Conservation (phyloP, 37 sponge, comb jelly and placozoan genomes). For the Chondrosia reniformis region DNA sequence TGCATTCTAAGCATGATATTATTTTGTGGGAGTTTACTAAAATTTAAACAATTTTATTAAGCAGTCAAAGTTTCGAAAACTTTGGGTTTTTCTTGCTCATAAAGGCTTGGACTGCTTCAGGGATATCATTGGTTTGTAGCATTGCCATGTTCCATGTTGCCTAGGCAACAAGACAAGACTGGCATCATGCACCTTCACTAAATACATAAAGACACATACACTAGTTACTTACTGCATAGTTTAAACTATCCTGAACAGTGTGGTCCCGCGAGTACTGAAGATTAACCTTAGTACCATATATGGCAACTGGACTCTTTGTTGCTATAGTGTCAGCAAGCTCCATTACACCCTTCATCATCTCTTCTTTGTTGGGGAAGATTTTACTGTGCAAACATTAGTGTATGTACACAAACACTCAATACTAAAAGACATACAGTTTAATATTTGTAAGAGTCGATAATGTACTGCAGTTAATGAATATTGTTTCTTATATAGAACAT, state of each 20-base stretch:
- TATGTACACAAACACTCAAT: no score
- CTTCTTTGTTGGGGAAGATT: constrained; percentile 45
- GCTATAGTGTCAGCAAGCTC: constrained; percentile 71
- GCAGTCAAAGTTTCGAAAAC: constrained; percentile 72
- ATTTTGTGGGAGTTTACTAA: not conserved
- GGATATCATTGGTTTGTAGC: constrained; percentile 82
- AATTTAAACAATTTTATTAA: not conserved
- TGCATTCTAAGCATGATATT: not conserved
- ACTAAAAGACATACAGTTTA: no score
- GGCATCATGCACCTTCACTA: not conserved
- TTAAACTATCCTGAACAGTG: constrained; percentile 73
- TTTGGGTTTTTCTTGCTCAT: constrained; percentile 65
- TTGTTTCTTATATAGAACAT: no score
- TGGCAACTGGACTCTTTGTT: constrained; percentile 91
- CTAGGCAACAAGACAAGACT: constrained; percentile 16
- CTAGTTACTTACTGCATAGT: constrained; percentile 52
- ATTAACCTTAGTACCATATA: constrained; percentile 83
- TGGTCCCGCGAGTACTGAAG: constrained; percentile 91
- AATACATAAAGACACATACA: not conserved
- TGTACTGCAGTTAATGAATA: no score
- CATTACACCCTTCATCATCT: constrained; percentile 57
- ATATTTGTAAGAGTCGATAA: no score
- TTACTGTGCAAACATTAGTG: no score
- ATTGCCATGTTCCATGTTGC: constrained; percentile 80
- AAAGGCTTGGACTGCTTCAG: constrained; percentile 54